Conservation (phyloP, 35 echinoderm and acorn worm genomes). For the Apostichopus parvimensis region DNA sequence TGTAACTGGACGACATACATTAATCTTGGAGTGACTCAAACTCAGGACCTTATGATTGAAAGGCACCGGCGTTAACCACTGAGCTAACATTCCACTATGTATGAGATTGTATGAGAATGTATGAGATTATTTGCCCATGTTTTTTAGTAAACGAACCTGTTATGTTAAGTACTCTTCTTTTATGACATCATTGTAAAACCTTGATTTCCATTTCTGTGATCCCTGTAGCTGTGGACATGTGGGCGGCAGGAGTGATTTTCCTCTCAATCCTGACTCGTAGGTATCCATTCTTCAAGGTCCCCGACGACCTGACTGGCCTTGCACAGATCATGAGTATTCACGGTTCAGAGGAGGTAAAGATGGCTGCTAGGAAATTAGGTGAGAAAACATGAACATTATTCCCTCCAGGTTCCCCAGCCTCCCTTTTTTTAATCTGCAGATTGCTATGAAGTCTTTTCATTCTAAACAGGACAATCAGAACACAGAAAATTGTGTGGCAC, state of each 20-base stretch:
- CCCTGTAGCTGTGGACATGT: slow-evolving; percentile 90
- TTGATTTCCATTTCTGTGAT: neutral
- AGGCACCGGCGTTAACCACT: too few relatives aligned
- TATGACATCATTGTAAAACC: too few relatives aligned
- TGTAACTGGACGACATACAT: too few relatives aligned
- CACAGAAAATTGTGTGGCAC: too few relatives aligned
- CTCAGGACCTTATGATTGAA: too few relatives aligned
- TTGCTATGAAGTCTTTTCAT: neutral
- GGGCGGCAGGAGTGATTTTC: slow-evolving; percentile 96
- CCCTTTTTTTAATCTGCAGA: neutral
- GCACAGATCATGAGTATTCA: slow-evolving; percentile 96
- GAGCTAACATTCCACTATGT: too few relatives aligned
- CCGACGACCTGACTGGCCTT: slow-evolving; percentile 86
- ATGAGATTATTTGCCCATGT: neutral
- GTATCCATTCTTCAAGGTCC: slow-evolving; percentile 95
- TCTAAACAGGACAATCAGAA: neutral
- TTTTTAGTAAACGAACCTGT: neutral
- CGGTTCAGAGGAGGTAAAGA: slow-evolving; percentile 74
- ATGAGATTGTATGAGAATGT: too few relatives aligned
- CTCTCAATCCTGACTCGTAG: slow-evolving; percentile 86
- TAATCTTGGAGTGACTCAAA: too few relatives aligned
- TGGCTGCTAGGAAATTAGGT: slow-evolving; percentile 78
- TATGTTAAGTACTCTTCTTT: neutral
- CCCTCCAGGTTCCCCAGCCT: too few relatives aligned
- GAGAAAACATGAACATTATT: neutral